Conservation (phyloP, 2,113 vertebrate genomes). For the Phylloscopus trochiloides region DNA sequence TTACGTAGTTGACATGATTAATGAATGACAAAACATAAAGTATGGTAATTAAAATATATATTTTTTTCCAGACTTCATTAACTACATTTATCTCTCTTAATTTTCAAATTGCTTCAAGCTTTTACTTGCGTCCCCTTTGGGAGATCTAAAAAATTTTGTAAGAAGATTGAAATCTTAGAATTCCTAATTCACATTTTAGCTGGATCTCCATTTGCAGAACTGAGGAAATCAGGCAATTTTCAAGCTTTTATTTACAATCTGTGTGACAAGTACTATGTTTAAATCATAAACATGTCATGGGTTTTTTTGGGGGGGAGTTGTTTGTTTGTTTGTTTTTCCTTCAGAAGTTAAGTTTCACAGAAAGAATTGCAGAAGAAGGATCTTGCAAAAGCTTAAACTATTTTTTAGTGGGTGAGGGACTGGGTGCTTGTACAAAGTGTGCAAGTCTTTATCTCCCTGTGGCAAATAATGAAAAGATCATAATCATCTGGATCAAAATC, state of each 20-base stretch:
- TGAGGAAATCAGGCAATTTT: neutral
- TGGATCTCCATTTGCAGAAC: neutral
- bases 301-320: no score
- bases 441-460: neutral
- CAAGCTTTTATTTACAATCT: neutral
- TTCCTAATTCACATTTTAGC: neutral
- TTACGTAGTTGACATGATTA: neutral
- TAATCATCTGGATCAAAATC: neutral
- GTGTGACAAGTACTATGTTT: neutral
- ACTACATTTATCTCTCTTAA: neutral
- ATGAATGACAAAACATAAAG: neutral
- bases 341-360: neutral
- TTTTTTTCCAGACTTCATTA: constrained; percentile 19
- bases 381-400: neutral
- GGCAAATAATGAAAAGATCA: neutral
- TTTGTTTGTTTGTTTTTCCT: neutral
- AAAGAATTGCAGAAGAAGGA: neutral
- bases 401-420: neutral
- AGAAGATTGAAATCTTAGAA: neutral
- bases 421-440: rapidly evolving
- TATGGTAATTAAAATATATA: neutral
- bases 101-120: constrained; percentile 25
- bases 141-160: neutral
- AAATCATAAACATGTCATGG: neutral
- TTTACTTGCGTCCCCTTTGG: neutral